phyloP scores from a whole-genome alignment of 2,888 invertebrate species.

The Cephus pygmeus region DNA sequence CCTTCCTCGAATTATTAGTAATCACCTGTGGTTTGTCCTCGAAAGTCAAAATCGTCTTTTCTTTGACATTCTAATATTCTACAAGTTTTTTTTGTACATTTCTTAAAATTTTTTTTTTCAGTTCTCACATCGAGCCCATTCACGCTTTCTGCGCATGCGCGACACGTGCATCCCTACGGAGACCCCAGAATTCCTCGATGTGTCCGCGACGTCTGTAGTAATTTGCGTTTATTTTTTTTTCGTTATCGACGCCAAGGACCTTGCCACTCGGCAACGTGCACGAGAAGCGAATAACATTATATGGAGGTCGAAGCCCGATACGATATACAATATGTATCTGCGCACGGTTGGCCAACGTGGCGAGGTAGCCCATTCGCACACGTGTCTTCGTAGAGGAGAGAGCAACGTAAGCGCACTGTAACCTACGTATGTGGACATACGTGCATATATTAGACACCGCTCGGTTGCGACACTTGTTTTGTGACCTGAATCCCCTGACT shows the following conservation, averaged over 20 bases:
- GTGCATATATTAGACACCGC: not conserved
- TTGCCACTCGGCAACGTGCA: not conserved
- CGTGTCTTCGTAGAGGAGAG: not conserved
- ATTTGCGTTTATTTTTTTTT: not conserved
- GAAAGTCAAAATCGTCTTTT: not conserved
- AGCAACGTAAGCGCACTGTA: not conserved
- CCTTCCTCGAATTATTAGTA: too few relatives aligned
- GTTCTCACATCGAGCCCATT: too few relatives aligned
- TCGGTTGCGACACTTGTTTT: conserved; percentile 58
- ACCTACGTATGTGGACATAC: too few relatives aligned
- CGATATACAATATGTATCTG: not conserved
- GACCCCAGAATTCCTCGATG: not conserved
- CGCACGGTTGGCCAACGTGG: not conserved
- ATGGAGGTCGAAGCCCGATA: conserved; percentile 4
- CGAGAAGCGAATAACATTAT: not conserved
- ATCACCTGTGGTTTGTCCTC: too few relatives aligned
- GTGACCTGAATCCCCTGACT: conserved; percentile 51
- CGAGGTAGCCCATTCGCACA: not conserved
- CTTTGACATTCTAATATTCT: too few relatives aligned
- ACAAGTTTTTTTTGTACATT: too few relatives aligned
- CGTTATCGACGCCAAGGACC: not conserved
- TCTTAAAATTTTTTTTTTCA: too few relatives aligned
- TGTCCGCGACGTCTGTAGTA: not conserved
- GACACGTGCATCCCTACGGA: not conserved
- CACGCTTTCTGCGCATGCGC: too few relatives aligned